Percentiles rank a stretch among this genome's conserved stretches.
These are phyloP conservation scores for Taphrorychus bicolor DNA, from an alignment of 2,888 invertebrate genomes.

Conservation along the genomic window DNA sequence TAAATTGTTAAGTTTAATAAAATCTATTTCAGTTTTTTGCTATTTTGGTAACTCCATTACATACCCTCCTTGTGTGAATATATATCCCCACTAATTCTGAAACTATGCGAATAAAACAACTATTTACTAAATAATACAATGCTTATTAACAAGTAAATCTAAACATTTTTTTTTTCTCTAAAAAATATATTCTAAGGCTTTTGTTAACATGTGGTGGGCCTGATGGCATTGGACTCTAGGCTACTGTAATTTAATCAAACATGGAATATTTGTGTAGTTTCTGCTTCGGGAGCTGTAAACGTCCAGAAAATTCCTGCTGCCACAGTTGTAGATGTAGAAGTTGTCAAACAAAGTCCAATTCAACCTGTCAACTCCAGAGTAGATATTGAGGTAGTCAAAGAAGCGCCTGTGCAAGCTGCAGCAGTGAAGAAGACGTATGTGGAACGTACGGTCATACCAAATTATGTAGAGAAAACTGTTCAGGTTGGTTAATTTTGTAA, in stretches of 20 bases:
- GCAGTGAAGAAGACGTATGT: conserved; percentile 48
- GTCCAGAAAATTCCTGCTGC: conserved; percentile 33
- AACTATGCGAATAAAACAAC: too few species aligned
- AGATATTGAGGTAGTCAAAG: conserved; percentile 10
- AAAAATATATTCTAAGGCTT: too few species aligned
- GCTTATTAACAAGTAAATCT: too few species aligned
- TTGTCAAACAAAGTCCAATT: conserved; percentile 36
- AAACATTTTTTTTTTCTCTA: too few species aligned
- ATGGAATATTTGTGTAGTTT: too few species aligned
- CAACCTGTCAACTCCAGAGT: conserved; percentile 18
- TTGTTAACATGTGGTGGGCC: too few species aligned
- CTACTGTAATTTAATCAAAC: too few species aligned
- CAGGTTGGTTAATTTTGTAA: conserved; percentile 37
- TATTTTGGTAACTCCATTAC: not conserved
- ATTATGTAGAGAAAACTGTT: conserved; percentile 57
- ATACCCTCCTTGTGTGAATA: not conserved
- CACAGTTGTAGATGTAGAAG: conserved; percentile 25
- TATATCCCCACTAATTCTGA: too few species aligned
- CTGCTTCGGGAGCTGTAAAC: conserved; percentile 22
- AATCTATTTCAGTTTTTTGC: too few species aligned
- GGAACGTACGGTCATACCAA: conserved; percentile 56
- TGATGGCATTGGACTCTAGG: too few species aligned
- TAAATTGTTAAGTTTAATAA: too few species aligned
- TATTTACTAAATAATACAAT: too few species aligned
- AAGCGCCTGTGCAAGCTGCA: conserved; percentile 40